These are phyloP conservation scores for Meteorus colon DNA, from an alignment of 2,888 invertebrate genomes.

Conservation along the genomic window DNA sequence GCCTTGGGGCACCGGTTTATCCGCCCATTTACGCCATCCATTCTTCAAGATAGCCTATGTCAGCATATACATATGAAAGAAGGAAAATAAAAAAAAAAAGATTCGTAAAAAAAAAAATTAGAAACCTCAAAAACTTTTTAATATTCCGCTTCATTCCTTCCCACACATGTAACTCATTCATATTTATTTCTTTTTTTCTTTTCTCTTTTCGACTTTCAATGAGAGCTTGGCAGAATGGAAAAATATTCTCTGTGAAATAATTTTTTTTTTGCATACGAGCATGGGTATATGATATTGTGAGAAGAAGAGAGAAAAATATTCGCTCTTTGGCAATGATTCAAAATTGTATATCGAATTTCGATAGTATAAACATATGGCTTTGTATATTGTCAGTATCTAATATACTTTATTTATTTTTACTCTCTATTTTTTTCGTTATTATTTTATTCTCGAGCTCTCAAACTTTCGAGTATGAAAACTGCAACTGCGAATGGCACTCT, in stretches of 20 bases:
- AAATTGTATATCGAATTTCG: slow-evolving; percentile 5
- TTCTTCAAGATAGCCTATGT: not conserved
- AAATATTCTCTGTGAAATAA: not conserved
- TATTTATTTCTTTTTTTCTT: not conserved
- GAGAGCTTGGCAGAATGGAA: not conserved
- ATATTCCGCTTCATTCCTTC: not conserved
- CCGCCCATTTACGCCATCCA: not conserved
- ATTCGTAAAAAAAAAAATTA: not conserved
- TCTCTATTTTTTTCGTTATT: not conserved
- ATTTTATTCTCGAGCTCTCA: not conserved
- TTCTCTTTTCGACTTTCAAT: not conserved
- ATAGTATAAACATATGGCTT: slow-evolving; percentile 1
- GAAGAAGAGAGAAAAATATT: not conserved
- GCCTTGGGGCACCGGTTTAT: slow-evolving; percentile 17
- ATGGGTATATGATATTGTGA: not conserved
- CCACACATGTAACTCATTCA: not conserved
- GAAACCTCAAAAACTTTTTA: slow-evolving; percentile 12
- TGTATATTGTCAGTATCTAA: slow-evolving; percentile 3
- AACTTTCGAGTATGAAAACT: not conserved
- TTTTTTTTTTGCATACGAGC: not conserved
- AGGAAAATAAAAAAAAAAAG: not conserved
- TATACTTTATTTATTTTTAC: not conserved
- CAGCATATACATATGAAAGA: not conserved
- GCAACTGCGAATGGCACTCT: not conserved
- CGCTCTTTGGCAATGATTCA: not conserved